Conservation (phyloP, 2,888 invertebrate species). For the Anthrax anthrax region DNA sequence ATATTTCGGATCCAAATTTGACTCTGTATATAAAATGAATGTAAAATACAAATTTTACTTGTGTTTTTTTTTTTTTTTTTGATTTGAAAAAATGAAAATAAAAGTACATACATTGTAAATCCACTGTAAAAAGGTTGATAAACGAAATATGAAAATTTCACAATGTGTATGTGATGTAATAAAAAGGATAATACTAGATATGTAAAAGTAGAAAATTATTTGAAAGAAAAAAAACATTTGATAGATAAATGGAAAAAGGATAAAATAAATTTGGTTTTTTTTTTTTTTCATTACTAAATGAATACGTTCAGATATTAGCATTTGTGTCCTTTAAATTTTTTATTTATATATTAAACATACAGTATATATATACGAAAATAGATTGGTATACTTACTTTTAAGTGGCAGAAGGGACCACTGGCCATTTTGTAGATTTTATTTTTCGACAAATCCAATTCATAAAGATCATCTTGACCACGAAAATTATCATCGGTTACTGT, state of each 20-base stretch:
- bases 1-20: too few relatives aligned
- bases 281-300: neutral
- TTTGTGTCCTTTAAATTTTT: too few relatives aligned
- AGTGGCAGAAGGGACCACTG: conserved; percentile 59
- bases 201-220: too few relatives aligned
- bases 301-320: too few relatives aligned
- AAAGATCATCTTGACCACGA: conserved; percentile 57
- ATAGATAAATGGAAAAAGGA: neutral
- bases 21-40: too few relatives aligned
- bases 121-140: too few relatives aligned
- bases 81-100: too few relatives aligned
- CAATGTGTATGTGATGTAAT: neutral
- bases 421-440: conserved; percentile 62
- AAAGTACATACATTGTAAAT: too few relatives aligned
- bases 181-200: neutral
- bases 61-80: too few relatives aligned
- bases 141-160: conserved; percentile 1
- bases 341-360: too few relatives aligned
- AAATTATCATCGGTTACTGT: conserved; percentile 57
- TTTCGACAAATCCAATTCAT: conserved; percentile 54
- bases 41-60: too few relatives aligned
- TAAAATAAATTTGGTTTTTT: neutral
- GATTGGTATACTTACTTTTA: conserved; percentile 33
- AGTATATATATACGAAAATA: too few relatives aligned
- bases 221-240: neutral